Percentiles rank a stretch among this genome's conserved stretches.
These are phyloP conservation scores for Trichosurus vulpecula DNA, from an alignment of 2,797 vertebrate species.

Conservation along the genomic window DNA sequence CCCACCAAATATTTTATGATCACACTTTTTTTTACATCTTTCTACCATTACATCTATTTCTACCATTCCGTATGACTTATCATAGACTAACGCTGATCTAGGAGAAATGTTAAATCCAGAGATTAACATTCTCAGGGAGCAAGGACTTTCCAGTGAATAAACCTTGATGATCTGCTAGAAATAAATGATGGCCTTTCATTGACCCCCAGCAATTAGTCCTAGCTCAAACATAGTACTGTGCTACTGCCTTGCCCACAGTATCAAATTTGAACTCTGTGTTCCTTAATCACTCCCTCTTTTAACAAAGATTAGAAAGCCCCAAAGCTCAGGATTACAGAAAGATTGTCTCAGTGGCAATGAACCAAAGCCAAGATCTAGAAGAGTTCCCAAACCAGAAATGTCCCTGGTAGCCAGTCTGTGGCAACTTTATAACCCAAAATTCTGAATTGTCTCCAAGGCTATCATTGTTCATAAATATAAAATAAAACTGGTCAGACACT, in stretches of 20 bases:
- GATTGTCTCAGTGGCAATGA: slow-evolving; percentile 37
- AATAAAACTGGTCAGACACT: slow-evolving; percentile 25
- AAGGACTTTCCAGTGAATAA: neutral
- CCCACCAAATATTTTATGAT: neutral
- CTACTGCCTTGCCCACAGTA: slow-evolving; percentile 6
- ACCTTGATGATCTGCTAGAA: slow-evolving; percentile 14
- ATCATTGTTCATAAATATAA: slow-evolving; percentile 20
- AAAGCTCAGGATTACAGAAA: slow-evolving; percentile 38
- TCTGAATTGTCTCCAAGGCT: slow-evolving; percentile 37
- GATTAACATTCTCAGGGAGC: slow-evolving; percentile 23
- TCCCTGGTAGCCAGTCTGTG: slow-evolving; percentile 21
- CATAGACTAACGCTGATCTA: slow-evolving; percentile 49
- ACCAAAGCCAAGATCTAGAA: slow-evolving; percentile 29
- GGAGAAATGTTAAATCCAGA: slow-evolving; percentile 34
- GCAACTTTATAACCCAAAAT: slow-evolving; percentile 42
- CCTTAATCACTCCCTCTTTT: slow-evolving; percentile 53
- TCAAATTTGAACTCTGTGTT: slow-evolving; percentile 1
- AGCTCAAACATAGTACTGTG: neutral
- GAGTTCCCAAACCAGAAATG: slow-evolving; percentile 17
- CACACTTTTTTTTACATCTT: neutral
- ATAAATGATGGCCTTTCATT: slow-evolving; percentile 54
- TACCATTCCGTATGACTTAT: slow-evolving; percentile 10
- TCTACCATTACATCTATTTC: too few species aligned
- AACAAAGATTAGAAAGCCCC: slow-evolving; percentile 43
- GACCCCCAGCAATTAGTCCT: slow-evolving; percentile 59